Base-by-base conservation (phyloP, 2,888 invertebrate genomes). In the Melieria crassipennis region DNA sequence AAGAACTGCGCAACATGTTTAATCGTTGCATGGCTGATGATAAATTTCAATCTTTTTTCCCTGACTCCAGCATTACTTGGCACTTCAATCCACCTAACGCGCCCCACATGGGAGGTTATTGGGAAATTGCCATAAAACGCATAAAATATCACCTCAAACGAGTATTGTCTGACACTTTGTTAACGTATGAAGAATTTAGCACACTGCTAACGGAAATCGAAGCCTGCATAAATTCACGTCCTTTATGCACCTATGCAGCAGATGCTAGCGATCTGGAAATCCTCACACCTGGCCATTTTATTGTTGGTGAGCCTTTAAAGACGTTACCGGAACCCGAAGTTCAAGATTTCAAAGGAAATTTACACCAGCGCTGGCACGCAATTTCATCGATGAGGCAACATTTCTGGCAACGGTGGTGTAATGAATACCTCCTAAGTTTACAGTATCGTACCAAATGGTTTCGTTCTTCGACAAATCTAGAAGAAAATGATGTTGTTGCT, bases 91-190 rank as follows among this genome's bases (percentile, higher is more conserved):
- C 30, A 30, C 30, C 30, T 30, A 30, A 30, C 30, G 3, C 30
- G 30, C 30, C 30, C 30, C 30, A 30, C 30, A 30, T 30, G 30
- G 30, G 30, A 30, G 30, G 30, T 30, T 30, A 30, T 30, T 30
- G 30, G 30, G 30, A 30, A 30, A 30, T 30, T 30, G 30, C 1
- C 30, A 30, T 30, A 30, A 68, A 69, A 52, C 65, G 61, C 4
- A 62, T 75, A 5, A 75, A 73, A 9, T 50, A 11, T 4, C 72
- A 73, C 43, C 65, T 72, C 11, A 70, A 64, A 64, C 55, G 65
- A 11, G 48, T 70, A 7, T 47, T 68, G 0, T 55, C 65, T 4
- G 63, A 56, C 10, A 46, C 11, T 1, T 62, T 55, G 9, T 68
- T 61, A 5, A 69, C 69, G 0, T 73, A 61, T 61, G 73, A 72